These are phyloP conservation scores for Glyphotaelius pellucidus DNA, from an alignment of 2,888 invertebrate genomes.

Conservation along the genomic window DNA sequence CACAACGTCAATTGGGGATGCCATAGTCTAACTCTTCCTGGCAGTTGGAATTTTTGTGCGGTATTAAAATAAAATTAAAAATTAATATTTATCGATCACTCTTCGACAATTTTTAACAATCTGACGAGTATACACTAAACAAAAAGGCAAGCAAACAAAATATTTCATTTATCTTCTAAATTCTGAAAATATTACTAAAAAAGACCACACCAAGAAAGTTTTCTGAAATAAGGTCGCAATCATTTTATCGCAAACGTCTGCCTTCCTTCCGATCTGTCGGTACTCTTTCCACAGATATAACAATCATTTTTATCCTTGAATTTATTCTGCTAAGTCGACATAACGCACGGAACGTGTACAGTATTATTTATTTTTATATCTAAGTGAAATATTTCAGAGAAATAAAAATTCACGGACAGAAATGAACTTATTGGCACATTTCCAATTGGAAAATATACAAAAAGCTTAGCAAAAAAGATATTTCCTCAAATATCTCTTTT, in stretches of 20 bases:
- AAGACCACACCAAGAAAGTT: not conserved
- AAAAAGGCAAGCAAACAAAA: not conserved
- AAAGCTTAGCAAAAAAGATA: not conserved
- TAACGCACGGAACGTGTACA: not conserved
- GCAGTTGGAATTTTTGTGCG: too few species aligned
- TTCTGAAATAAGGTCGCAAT: not conserved
- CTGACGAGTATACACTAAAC: too few species aligned
- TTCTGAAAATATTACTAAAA: not conserved
- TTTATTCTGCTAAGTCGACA: not conserved
- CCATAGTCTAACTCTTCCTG: too few species aligned
- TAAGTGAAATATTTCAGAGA: not conserved
- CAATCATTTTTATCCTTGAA: not conserved
- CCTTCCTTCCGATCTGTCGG: not conserved
- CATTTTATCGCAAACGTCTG: not conserved
- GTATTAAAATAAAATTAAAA: too few species aligned
- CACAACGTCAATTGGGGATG: too few species aligned
- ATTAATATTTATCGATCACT: too few species aligned
- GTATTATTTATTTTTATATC: not conserved
- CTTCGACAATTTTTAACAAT: too few species aligned
- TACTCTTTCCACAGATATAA: not conserved
- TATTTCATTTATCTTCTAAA: not conserved
- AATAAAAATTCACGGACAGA: not conserved
- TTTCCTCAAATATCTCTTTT: not conserved
- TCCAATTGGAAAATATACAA: not conserved
- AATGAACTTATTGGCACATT: not conserved